These are phyloP conservation scores for Ammodramus savannarum DNA, from an alignment of 2,113 vertebrate genomes.

Conservation along the genomic window DNA sequence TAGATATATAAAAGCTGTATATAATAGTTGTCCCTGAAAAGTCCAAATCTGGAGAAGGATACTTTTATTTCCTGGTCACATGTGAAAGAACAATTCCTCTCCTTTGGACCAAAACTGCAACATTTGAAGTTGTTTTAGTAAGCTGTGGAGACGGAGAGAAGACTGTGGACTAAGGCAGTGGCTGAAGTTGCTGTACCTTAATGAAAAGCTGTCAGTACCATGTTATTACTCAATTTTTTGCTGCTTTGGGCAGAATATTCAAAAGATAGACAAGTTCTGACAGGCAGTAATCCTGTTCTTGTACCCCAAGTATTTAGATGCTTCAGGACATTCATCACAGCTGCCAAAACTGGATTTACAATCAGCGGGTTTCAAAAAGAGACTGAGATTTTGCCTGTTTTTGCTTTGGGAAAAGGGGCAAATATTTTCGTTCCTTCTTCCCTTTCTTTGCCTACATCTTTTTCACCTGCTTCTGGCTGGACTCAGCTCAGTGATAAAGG, in stretches of 20 bases:
- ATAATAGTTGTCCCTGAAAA: neutral
- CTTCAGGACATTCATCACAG: neutral
- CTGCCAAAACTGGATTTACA: neutral
- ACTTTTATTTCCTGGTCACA: neutral
- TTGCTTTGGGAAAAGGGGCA: neutral
- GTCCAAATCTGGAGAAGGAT: neutral
- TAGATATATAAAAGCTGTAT: neutral
- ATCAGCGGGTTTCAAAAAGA: neutral
- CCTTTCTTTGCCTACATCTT: neutral
- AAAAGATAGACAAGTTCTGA: neutral
- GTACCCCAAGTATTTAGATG: neutral
- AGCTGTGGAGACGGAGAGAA: neutral
- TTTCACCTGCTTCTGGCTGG: neutral
- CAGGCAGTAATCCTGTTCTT: neutral
- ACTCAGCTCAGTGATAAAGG: neutral
- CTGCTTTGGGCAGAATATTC: neutral
- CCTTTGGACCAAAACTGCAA: neutral
- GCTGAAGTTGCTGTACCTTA: neutral
- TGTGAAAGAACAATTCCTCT: neutral
- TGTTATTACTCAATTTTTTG: neutral
- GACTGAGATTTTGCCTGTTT: neutral
- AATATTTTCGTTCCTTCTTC: neutral
- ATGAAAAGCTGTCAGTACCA: neutral
- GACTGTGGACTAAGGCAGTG: neutral
- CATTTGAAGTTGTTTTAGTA: neutral